phyloP scores from a whole-genome alignment of 2,797 vertebrate genomes.

The Helostoma temminkii region DNA sequence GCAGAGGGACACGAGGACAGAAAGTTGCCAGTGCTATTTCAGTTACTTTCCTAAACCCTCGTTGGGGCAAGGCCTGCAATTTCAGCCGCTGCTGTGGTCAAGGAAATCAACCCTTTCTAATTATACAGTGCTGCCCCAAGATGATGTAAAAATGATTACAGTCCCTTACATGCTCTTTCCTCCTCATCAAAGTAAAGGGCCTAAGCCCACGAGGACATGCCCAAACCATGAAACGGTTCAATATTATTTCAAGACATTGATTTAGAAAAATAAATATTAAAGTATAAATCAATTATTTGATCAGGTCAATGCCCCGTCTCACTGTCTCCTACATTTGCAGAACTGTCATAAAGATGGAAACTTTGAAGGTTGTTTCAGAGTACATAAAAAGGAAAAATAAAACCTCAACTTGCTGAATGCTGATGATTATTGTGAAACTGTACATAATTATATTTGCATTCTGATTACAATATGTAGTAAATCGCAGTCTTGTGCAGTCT shows the following conservation, averaged over 20 bases:
- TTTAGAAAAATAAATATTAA: slow-evolving; percentile 66
- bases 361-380: slow-evolving; percentile 9
- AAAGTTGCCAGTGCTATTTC: slow-evolving; percentile 79
- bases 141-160: slow-evolving; percentile 87
- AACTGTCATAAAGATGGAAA: slow-evolving; percentile 26
- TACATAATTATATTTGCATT: slow-evolving; percentile 1
- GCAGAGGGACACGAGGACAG: slow-evolving; percentile 71
- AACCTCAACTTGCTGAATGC: background rate
- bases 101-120: slow-evolving; percentile 85
- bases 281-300: slow-evolving; percentile 64
- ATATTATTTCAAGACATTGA: slow-evolving; percentile 77
- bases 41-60: slow-evolving; percentile 74
- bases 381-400: slow-evolving; percentile 10
- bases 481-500: background rate
- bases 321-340: slow-evolving; percentile 13
- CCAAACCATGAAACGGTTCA: slow-evolving; percentile 68
- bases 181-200: slow-evolving; percentile 79
- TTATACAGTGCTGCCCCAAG: slow-evolving; percentile 79
- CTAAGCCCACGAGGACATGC: slow-evolving; percentile 69
- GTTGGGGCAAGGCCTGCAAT: slow-evolving; percentile 80
- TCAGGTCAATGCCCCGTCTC: slow-evolving; percentile 32
- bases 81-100: slow-evolving; percentile 82
- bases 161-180: slow-evolving; percentile 69
- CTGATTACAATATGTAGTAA: background rate
- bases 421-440: slow-evolving; percentile 7